Percentiles rank a stretch among this genome's conserved stretches.
Evolutionary conservation across 2,113 vertebrate species (phyloP).

Genomic region (Boulengeromyrus knoepffleri): DNA sequence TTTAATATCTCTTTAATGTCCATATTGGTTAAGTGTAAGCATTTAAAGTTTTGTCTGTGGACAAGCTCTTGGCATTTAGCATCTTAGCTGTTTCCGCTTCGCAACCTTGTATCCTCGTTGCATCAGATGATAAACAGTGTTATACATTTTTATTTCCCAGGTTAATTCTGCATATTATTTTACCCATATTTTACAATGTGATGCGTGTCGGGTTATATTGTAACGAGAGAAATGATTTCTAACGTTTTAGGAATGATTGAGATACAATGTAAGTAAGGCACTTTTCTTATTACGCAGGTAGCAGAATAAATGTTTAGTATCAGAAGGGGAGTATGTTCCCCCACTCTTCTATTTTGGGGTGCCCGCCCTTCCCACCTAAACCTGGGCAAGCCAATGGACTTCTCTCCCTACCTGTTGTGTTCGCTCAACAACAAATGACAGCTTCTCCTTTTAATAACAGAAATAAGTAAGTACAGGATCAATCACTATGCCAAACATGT

Average conservation of each 20-base stretch:
- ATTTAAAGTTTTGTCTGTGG: background rate
- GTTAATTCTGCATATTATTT: background rate
- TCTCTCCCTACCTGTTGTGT: constrained; percentile 37
- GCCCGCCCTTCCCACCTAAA: constrained; percentile 50
- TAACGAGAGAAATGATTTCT: background rate
- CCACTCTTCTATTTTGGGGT: constrained; percentile 57
- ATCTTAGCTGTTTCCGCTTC: background rate
- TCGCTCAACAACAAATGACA: constrained; percentile 46
- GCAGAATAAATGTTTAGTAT: constrained; percentile 52
- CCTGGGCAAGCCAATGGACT: constrained; percentile 38
- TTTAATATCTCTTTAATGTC: background rate
- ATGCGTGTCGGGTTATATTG: background rate
- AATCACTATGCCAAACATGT: constrained; percentile 1
- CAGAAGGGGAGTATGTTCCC: constrained; percentile 69
- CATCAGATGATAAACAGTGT: background rate
- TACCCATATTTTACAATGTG: background rate
- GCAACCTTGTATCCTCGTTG: background rate
- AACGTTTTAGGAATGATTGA: background rate
- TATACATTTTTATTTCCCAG: background rate
- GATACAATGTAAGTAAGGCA: background rate
- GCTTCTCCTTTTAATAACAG: constrained; percentile 44
- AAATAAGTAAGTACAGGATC: constrained; percentile 57
- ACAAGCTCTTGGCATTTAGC: background rate
- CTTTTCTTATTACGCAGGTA: constrained; percentile 18
- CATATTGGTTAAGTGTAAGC: background rate